Evolutionary conservation across 2,888 invertebrate species (phyloP).

Genomic region (Biston betularia): DNA sequence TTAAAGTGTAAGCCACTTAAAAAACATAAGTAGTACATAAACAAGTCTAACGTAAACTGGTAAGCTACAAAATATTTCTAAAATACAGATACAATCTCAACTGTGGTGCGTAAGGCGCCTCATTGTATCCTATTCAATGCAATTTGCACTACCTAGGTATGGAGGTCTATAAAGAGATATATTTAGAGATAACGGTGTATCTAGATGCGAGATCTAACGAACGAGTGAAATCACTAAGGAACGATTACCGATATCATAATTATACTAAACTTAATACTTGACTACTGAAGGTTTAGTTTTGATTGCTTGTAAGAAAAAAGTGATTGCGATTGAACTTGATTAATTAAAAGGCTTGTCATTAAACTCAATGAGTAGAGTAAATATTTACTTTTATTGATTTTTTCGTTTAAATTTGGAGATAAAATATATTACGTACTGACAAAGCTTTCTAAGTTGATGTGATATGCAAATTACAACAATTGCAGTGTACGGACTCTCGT

Average conservation of each 20-base stretch:
- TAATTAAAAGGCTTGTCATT: neutral
- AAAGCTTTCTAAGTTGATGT: neutral
- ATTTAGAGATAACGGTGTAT: neutral
- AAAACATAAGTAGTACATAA: too few species aligned
- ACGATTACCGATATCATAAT: neutral
- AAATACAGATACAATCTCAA: neutral
- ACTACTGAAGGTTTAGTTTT: neutral
- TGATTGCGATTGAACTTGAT: neutral
- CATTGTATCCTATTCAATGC: neutral
- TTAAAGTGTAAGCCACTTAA: too few species aligned
- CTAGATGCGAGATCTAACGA: neutral
- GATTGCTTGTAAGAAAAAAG: neutral
- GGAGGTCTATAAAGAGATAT: neutral
- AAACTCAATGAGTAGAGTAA: neutral
- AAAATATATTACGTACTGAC: too few species aligned
- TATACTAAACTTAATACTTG: neutral
- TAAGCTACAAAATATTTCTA: neutral
- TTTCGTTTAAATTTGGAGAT: too few species aligned
- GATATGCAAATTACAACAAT: constrained; percentile 2
- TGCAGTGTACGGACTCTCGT: neutral
- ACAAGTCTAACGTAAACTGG: neutral
- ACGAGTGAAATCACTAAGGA: neutral
- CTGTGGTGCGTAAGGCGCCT: neutral
- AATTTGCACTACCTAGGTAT: neutral
- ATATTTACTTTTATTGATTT: neutral